phyloP scores from a whole-genome alignment of 2,888 invertebrate genomes.

The Hofmannophila pseudospretella region DNA sequence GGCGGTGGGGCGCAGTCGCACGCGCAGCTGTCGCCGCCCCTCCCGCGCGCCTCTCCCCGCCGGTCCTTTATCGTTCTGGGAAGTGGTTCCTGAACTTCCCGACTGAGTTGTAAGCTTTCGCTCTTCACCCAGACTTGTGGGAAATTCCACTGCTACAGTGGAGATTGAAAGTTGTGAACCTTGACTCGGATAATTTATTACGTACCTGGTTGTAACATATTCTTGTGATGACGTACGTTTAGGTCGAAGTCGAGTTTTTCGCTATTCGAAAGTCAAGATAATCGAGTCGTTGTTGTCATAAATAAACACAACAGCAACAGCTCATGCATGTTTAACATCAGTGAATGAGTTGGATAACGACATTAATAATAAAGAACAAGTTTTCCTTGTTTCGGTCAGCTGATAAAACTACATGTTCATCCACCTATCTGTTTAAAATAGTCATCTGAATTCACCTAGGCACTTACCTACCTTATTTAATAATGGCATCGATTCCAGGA shows the following conservation, averaged over 20 bases:
- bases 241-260: constrained; percentile 20
- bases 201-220: constrained; percentile 35
- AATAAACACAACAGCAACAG: not conserved
- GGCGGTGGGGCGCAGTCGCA: constrained; percentile 53
- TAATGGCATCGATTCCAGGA: too few species aligned
- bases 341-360: not conserved
- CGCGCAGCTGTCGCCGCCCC: constrained; percentile 69
- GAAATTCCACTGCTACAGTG: constrained; percentile 2
- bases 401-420: too few species aligned
- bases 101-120: constrained; percentile 52
- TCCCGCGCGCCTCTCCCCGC: constrained; percentile 35
- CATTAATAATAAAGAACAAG: not conserved
- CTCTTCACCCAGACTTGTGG: constrained; percentile 40
- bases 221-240: constrained; percentile 40
- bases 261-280: constrained; percentile 5
- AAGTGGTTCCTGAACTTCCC: constrained; percentile 78
- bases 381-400: not conserved
- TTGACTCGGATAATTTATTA: too few species aligned
- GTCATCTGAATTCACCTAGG: too few species aligned
- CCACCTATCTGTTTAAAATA: too few species aligned
- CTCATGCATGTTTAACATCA: not conserved
- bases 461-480: too few species aligned
- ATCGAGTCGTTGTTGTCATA: constrained; percentile 1
- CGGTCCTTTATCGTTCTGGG: constrained; percentile 76
- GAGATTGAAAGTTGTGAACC: constrained; percentile 61